Percentiles rank a stretch among this genome's conserved stretches.
Evolutionary conservation across 2,797 vertebrate species (phyloP).

Genomic region (Bovichtus variegatus): DNA sequence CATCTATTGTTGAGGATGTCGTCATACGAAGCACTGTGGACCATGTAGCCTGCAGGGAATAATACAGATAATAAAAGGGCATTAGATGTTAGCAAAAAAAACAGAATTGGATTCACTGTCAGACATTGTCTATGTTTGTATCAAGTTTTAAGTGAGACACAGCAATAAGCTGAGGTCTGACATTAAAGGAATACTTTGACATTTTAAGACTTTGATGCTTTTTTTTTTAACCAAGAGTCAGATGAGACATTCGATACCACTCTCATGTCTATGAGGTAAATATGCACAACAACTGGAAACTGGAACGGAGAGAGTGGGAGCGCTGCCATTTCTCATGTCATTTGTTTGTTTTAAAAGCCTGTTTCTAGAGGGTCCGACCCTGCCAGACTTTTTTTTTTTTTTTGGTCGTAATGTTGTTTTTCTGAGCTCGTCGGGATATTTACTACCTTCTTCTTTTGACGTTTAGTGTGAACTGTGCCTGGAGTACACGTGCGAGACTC

Average conservation of each 20-base stretch:
- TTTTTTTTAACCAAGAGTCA: neutral
- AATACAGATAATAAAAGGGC: constrained; percentile 3
- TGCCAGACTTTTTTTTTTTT: no score
- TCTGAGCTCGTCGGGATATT: no score
- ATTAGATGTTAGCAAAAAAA: neutral
- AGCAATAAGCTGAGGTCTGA: neutral
- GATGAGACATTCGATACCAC: neutral
- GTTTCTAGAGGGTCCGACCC: no score
- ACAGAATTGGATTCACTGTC: neutral
- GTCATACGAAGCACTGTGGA: constrained; percentile 97
- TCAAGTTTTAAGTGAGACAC: neutral
- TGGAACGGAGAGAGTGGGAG: no score
- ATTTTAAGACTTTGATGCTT: constrained; percentile 2
- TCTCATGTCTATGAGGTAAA: neutral
- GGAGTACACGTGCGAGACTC: no score
- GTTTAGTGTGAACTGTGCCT: no score
- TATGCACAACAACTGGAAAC: neutral
- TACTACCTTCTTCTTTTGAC: no score
- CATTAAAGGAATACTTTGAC: neutral
- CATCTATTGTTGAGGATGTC: constrained; percentile 96
- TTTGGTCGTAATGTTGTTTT: no score
- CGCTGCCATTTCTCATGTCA: no score
- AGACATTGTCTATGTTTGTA: neutral
- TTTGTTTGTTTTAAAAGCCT: no score
- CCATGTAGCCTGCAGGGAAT: constrained; percentile 90